phyloP scores from a whole-genome alignment of 2,888 invertebrate genomes.

The Dione juno region DNA sequence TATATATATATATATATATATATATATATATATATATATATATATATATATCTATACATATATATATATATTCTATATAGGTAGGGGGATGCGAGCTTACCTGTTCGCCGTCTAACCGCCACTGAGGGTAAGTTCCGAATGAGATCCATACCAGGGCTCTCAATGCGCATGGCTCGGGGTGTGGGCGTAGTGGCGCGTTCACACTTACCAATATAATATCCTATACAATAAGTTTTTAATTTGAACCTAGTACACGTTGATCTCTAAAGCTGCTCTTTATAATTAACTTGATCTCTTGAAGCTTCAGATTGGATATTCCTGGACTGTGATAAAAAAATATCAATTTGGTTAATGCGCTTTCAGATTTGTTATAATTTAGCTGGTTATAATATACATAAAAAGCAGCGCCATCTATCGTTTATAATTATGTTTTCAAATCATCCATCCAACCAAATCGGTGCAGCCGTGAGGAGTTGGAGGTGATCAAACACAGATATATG shows the following conservation, averaged over 20 bases:
- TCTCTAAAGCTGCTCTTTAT: too few species aligned
- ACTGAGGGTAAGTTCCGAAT: conserved; percentile 47
- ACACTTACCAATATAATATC: background rate
- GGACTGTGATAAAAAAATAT: too few species aligned
- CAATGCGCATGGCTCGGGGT: conserved; percentile 65
- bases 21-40: background rate
- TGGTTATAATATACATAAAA: too few species aligned
- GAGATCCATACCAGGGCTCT: conserved; percentile 54
- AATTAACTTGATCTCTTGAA: too few species aligned
- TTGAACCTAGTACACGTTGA: background rate
- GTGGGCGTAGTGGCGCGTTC: conserved; percentile 47
- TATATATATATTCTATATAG: background rate
- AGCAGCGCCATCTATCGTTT: too few species aligned
- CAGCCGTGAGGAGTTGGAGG: too few species aligned
- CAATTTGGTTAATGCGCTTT: too few species aligned
- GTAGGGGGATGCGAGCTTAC: conserved; percentile 45
- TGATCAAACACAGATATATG: too few species aligned
- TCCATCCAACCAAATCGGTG: too few species aligned
- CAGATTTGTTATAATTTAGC: too few species aligned
- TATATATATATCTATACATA: background rate
- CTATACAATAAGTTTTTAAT: background rate
- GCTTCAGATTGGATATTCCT: too few species aligned
- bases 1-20: background rate
- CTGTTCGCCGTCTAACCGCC: conserved; percentile 51
- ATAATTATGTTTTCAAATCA: too few species aligned